phyloP scores from a whole-genome alignment of 2,113 vertebrate genomes.

The Colius striatus region DNA sequence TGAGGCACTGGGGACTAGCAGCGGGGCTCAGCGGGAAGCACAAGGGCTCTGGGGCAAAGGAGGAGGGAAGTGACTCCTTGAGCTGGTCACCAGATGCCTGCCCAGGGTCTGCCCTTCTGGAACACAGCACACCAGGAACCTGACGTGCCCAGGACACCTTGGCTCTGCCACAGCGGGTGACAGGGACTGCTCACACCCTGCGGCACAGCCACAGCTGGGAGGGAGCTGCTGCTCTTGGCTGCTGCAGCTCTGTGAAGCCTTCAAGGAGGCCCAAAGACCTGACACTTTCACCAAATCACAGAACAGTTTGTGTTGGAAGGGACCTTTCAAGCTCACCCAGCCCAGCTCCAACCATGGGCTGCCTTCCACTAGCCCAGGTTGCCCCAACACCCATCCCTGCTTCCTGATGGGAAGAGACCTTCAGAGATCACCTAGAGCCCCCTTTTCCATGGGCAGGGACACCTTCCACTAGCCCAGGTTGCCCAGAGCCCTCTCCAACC shows the following conservation, averaged over 20 bases:
- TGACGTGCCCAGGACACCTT: rapidly evolving
- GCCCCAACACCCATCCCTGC: not conserved
- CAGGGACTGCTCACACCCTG: too few species aligned
- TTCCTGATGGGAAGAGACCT: not conserved
- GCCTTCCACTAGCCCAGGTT: rapidly evolving
- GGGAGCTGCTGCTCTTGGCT: not conserved
- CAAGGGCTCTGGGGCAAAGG: too few species aligned
- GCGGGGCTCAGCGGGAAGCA: too few species aligned
- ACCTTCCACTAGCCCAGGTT: rapidly evolving
- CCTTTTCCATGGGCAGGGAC: rapidly evolving
- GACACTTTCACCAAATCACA: too few species aligned
- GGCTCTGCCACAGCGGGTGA: too few species aligned
- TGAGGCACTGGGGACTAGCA: too few species aligned
- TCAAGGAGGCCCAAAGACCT: not conserved
- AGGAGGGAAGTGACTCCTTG: rapidly evolving
- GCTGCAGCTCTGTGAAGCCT: not conserved
- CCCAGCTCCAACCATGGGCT: rapidly evolving
- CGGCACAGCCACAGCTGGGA: not conserved
- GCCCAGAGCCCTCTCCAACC: not conserved
- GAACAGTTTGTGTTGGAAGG: not conserved
- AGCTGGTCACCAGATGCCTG: rapidly evolving
- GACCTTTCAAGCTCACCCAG: rapidly evolving
- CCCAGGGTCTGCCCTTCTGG: not conserved
- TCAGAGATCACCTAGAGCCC: rapidly evolving
- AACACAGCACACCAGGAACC: rapidly evolving